Evolutionary conservation across 2,797 vertebrate genomes (phyloP), one percentile per base, ranked within the genome.

Genomic region (Craterocephalus amniculus): DNA sequence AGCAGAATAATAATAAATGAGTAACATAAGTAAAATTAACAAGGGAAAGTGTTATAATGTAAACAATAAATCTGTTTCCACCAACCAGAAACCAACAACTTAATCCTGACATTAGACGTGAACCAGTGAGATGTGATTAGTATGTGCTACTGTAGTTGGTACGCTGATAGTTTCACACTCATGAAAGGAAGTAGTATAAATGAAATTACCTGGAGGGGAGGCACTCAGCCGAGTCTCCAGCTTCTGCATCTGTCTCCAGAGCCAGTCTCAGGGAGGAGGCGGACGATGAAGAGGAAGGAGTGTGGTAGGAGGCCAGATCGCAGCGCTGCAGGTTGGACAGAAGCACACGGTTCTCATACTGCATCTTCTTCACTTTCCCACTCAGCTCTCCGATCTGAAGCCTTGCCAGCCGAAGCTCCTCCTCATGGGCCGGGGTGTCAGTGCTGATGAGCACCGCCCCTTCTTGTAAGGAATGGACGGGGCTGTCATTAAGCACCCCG

Each of bases 251-350:
- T 0, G 96, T 98, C 89, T 98, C 97, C 88, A 97, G 90, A 84
- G 95, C 91, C 6, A 96, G 95, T 63, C 95, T 92, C 3, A 89
- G 70, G 1, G 91, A 83, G 24, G 89, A 84, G 6, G 90, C 81
- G 1, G 87, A 83, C 14, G 85, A 83, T 2, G 80, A 84, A 40
- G 89, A 86, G 24, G 93, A 93, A 65, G 87, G 95, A 4, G 69
- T 27, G 57, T 96, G 95, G 89, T 96, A 97, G 70, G 97, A 98
- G 62, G 97, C 97, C 56, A 99, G 93, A 78, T 99, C 97, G 0
- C 96, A 99, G 70, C 97, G 96, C 88, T 99, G 97, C 22, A 99
- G 94, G 92, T 99, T 99, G 90, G 97, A 99, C 57, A 99, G 95
- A 11, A 99, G 94, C 70, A 99, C 97, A 0, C 97, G 94, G 89